These are phyloP conservation scores for Staurois parvus DNA, from an alignment of 2,797 vertebrate species.

Conservation along the genomic window DNA sequence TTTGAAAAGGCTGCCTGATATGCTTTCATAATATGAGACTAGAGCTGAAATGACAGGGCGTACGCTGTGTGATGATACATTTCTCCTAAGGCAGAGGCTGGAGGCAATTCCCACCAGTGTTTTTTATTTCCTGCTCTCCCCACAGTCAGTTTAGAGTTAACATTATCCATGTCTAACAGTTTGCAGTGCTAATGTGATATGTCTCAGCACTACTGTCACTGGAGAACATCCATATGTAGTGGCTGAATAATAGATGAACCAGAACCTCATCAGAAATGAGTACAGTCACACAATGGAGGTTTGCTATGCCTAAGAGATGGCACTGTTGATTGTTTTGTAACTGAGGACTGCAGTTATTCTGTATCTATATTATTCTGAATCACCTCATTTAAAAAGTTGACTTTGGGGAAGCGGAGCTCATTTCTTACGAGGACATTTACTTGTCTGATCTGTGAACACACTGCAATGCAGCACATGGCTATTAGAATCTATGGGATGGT, in stretches of 20 bases:
- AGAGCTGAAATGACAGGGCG: background rate
- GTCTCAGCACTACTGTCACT: conserved; percentile 46
- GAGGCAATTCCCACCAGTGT: background rate
- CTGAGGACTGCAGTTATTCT: conserved; percentile 40
- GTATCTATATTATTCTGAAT: conserved; percentile 56
- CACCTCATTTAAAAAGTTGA: conserved; percentile 55
- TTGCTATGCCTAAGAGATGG: conserved; percentile 53
- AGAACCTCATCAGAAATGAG: conserved; percentile 52
- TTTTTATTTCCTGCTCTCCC: background rate
- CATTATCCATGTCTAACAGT: conserved; percentile 43
- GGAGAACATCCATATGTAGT: conserved; percentile 59
- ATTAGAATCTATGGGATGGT: background rate
- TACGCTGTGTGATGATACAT: background rate
- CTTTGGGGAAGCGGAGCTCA: conserved; percentile 32
- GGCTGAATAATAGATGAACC: conserved; percentile 58
- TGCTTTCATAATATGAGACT: no score
- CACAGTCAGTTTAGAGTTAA: conserved; percentile 39
- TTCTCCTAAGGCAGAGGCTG: background rate
- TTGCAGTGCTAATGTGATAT: conserved; percentile 58
- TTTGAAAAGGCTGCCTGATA: no score
- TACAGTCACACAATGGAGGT: conserved; percentile 37
- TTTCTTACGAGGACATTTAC: conserved; percentile 12
- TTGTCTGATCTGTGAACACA: conserved; percentile 8
- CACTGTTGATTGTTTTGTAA: conserved; percentile 51
- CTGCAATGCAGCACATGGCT: conserved; percentile 47